These are phyloP conservation scores for Lophotriccus pileatus DNA, from an alignment of 2,797 vertebrate genomes.

Conservation along the genomic window DNA sequence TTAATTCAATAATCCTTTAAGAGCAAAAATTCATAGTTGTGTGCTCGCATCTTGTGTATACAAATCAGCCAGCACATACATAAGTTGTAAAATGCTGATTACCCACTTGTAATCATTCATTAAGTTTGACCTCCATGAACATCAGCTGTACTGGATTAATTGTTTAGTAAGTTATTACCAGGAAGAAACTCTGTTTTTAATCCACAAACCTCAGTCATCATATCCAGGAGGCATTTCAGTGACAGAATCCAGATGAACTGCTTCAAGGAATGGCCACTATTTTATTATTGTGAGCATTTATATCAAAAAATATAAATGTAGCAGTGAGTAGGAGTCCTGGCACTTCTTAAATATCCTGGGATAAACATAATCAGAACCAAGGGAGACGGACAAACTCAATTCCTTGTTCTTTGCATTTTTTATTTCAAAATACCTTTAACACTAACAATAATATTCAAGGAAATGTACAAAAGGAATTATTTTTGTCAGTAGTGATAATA, in stretches of 20 bases:
- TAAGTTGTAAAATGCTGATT: neutral
- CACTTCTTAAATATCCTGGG: neutral
- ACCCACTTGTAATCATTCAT: neutral
- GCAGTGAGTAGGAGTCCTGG: fast-evolving
- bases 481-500: neutral
- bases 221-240: neutral
- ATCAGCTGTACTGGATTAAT: neutral
- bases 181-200: neutral
- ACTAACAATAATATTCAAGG: neutral
- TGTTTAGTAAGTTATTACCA: neutral
- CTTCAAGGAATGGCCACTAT: neutral
- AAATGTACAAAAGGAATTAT: neutral
- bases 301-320: neutral
- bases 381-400: neutral
- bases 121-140: neutral
- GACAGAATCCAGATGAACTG: neutral
- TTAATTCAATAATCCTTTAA: neutral
- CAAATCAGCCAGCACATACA: neutral
- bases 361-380: neutral
- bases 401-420: neutral
- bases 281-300: neutral
- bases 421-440: neutral
- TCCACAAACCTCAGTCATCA: neutral
- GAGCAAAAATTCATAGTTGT: neutral
- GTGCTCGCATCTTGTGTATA: neutral